Base-by-base conservation (phyloP, 2,113 vertebrate species). In the Pseudonaja textilis region DNA sequence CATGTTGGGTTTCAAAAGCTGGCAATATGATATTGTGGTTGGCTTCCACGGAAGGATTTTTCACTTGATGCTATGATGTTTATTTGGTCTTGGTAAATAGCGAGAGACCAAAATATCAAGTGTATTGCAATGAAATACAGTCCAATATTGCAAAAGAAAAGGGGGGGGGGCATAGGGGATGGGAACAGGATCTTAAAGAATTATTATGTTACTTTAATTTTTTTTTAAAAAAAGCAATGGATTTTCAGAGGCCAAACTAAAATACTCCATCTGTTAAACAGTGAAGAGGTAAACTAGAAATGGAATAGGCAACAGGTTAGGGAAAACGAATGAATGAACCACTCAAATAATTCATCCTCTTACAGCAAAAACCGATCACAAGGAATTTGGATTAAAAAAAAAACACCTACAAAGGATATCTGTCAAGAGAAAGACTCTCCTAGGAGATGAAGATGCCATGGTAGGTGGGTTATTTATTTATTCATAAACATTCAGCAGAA, bases 131-230 rank as follows among this genome's bases (percentile, higher is more conserved):
- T 29, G 26, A 26, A 64, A 64, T 29, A 64, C 26, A 64, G 26
- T 29, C 26, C 25, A 64, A 29, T 64, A 12, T 1, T 64, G 61
- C 61, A 61, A 26, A 29, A 64, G 29, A 8, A 23, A 7, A 2
- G 1, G 2, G 8, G 2, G 1, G 2, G 8, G 6, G 1, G 10
- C 11, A 25, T 57, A 59, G 57, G 22, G 2, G 2, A 59, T 59
- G 61, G 26, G 26, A 29, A 64, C 61, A 64, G 26, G 61, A n/a
- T 64, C n/a, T n/a, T 64, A 64, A 64, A n/a, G 61, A 64, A 64
- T 64, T 64, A 64, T 64, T 14, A 64, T n/a, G 10, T 64, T 64
- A 64, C 10, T 50, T 50, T 50, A 50, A 1, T 9, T 47, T 47
- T 47, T 29, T 64, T n/a, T 59, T 25, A 59, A 61, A 59, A 29